Base-by-base conservation (phyloP, 2,113 vertebrate genomes). In the Cariama cristata region DNA sequence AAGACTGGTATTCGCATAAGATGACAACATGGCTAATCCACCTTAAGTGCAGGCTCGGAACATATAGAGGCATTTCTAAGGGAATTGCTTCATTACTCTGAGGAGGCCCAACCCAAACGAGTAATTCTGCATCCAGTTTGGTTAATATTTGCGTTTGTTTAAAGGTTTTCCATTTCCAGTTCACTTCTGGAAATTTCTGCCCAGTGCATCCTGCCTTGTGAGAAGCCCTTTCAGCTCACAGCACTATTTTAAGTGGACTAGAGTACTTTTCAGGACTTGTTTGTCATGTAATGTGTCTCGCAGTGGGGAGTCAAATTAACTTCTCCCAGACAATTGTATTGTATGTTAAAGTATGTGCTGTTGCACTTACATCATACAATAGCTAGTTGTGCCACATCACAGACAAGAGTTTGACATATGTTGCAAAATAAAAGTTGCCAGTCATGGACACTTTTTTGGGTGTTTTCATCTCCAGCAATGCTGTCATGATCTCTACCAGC, bases 361-460 rank as follows among this genome's bases (percentile, higher is more conserved):
- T 69, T 89, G 77, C 69, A 63, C 53, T 97, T 92, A 90, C 80
- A 82, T 96, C 95, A 96, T 91, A 73, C 0, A 2, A 89, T 75
- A 94, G 74, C 80, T 94, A 95, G 80, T 69, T 58, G 83, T 95
- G 96, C 86, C 95, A 95, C 95, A 90, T 96, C 95, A 97, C 83
- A 91, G 94, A 50, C 80, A 30, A 92, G 84, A 87, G 80, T 91
- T 47, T 93, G 62, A 96, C 95, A 93, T 85, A 63, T 96, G 94
- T 87, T 94, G 84, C 80, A 89, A 93, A 96, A 94, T 96, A 96
- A 82, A 96, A 95, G 89, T 94, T 97, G 96, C 95, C 95, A 97
- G 89, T 97, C 94, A 73, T 85, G 91, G 89, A 96, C 80, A 44
- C 73, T 95, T 88, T 89, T 93, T 93, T 59, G 83, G 88, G 58